Evolutionary conservation across 2,888 invertebrate species (phyloP).

Genomic region (Heliconius charithonia): DNA sequence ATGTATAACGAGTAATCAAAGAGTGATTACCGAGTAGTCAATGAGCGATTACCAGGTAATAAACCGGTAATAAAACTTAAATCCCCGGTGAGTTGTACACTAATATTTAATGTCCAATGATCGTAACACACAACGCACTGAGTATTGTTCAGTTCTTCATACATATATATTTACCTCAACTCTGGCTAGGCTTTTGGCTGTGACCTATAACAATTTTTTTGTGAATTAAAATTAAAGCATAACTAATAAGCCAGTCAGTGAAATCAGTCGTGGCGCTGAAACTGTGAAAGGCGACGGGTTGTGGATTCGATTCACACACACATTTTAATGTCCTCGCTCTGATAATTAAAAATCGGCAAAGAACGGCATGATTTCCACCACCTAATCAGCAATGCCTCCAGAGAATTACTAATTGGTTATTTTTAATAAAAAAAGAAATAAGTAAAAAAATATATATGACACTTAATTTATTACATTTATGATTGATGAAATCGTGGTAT

Average conservation of each 20-base stretch:
- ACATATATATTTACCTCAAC: conserved; percentile 57
- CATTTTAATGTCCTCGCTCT: too few species aligned
- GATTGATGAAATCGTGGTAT: too few species aligned
- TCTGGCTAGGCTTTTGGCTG: conserved; percentile 57
- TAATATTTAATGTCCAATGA: conserved; percentile 23
- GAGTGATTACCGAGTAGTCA: background rate
- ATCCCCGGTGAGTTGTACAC: background rate
- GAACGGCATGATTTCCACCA: too few species aligned
- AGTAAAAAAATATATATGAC: too few species aligned
- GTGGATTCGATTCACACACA: background rate
- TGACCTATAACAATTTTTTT: conserved; percentile 54
- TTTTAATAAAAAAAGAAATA: too few species aligned
- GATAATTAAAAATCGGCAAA: too few species aligned
- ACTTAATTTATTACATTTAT: too few species aligned
- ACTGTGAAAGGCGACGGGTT: background rate
- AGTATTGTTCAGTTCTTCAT: conserved; percentile 63
- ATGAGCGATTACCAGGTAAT: background rate
- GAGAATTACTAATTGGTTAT: too few species aligned
- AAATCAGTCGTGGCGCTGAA: background rate
- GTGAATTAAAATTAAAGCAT: background rate
- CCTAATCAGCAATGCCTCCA: too few species aligned
- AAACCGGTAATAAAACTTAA: background rate
- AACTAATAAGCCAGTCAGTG: background rate
- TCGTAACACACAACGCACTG: conserved; percentile 68
- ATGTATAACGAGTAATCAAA: conserved; percentile 4